Evolutionary conservation across 2,113 vertebrate species (phyloP).

Genomic region (Centrocercus urophasianus): DNA sequence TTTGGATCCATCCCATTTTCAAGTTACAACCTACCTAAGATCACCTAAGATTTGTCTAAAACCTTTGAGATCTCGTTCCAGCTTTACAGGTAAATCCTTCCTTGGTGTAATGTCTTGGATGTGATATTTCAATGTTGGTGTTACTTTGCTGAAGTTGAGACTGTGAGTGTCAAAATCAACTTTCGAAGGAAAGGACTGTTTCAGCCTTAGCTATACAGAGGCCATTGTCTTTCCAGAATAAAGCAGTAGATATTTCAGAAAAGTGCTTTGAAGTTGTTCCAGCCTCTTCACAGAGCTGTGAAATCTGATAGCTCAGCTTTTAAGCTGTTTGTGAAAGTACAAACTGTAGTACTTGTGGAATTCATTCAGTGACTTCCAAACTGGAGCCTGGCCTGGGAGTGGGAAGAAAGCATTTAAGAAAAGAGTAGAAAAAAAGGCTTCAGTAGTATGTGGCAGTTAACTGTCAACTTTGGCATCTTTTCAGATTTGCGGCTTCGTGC

Average conservation of each 20-base stretch:
- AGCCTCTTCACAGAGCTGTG: constrained; percentile 73
- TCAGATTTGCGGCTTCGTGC: constrained; percentile 69
- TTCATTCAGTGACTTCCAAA: constrained; percentile 82
- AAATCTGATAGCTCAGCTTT: constrained; percentile 79
- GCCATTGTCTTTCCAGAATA: constrained; percentile 76
- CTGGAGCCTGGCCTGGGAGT: constrained; percentile 62
- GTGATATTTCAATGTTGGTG: not conserved
- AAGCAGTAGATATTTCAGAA: constrained; percentile 77
- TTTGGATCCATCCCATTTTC: not conserved
- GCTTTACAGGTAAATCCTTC: not conserved
- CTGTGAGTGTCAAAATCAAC: not conserved
- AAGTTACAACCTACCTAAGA: not conserved
- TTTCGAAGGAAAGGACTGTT: not conserved
- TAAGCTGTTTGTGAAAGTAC: constrained; percentile 76
- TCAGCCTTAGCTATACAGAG: not conserved
- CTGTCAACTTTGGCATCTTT: constrained; percentile 71
- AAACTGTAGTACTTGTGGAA: constrained; percentile 79
- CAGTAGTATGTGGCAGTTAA: constrained; percentile 38
- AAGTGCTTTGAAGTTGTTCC: constrained; percentile 80
- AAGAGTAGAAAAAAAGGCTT: not conserved
- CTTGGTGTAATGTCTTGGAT: not conserved
- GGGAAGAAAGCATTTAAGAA: constrained; percentile 41
- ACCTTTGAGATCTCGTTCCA: not conserved
- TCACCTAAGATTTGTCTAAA: not conserved
- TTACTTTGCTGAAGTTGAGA: not conserved